Base-by-base conservation (phyloP, 2,888 invertebrate species). In the Leptarthrus brevirostris region DNA sequence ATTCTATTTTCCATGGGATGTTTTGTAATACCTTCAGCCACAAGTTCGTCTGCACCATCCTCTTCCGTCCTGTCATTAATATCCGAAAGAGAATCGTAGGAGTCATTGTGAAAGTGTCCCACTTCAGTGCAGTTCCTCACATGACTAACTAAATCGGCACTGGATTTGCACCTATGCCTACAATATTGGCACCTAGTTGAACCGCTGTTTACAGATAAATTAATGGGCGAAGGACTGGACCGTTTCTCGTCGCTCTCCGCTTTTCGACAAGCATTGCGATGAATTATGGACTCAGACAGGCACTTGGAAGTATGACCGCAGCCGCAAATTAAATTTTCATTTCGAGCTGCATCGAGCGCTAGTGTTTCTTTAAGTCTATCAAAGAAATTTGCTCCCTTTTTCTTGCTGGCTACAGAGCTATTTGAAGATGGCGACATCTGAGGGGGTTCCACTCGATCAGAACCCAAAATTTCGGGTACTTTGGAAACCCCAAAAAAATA, bases 101-200 rank as follows among this genome's bases (percentile, higher is more conserved):
- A 84, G 70, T 86, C 86, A 75, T 84, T 83, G 72, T 79, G 79
- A 66, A 81, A 80, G 58, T 81, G 81, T 2, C 80, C 81, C 53
- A 89, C 88, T 78, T 88, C 90, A 5, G 85, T 84, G 81, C 95
- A 95, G 40, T 89, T 90, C 83, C 90, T 90, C 82, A 94, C 86
- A 82, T 95, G 95, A 74, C 89, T 86, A 76, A 90, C 87, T 58
- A 95, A 87, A 85, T 94, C 95, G 2, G 90, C 88, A 79, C 93
- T 93, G 24, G 93, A 93, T 85, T 95, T 95, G 84, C 94, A 95
- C 75, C 94, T 88, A 82, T 93, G 94, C 77, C 94, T 89, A 83
- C 95, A 95, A 82, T 92, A 91, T 83, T 94, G 94, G 82, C 95
- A 95, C 74, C 95, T 88, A 64, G 93, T 92, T 12, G 93, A 92